Percentiles rank a stretch among this genome's conserved stretches.
These are phyloP conservation scores for Varanus salvator DNA, from an alignment of 2,113 vertebrate species.

Conservation along the genomic window DNA sequence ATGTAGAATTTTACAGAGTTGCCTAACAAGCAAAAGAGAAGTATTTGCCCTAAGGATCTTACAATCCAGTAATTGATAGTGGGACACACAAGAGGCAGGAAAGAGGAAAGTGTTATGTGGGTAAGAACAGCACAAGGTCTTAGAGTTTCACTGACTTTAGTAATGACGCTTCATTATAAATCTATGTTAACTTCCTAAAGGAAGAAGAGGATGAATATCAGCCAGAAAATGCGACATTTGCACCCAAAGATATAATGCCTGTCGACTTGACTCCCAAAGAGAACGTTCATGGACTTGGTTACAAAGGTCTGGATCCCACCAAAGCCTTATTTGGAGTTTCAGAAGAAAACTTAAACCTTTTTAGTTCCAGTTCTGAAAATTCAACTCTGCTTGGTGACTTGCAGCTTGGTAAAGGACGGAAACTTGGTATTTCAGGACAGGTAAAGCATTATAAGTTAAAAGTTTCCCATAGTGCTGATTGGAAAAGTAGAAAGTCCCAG, in stretches of 20 bases:
- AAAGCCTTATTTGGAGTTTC: slow-evolving; percentile 81
- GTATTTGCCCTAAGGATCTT: background rate
- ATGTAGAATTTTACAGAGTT: background rate
- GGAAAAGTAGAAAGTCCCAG: background rate
- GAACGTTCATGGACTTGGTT: slow-evolving; percentile 91
- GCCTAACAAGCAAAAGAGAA: too few species aligned
- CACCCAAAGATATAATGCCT: slow-evolving; percentile 91
- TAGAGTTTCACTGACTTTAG: background rate
- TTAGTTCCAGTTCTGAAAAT: slow-evolving; percentile 76
- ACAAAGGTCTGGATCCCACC: slow-evolving; percentile 88
- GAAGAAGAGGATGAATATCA: slow-evolving; percentile 88
- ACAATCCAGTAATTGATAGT: background rate
- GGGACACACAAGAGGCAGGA: background rate
- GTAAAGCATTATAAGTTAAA: slow-evolving; percentile 63
- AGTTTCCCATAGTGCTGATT: background rate
- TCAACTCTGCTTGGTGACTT: slow-evolving; percentile 80
- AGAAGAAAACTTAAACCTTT: slow-evolving; percentile 80
- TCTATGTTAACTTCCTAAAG: slow-evolving; percentile 38
- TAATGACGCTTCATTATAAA: slow-evolving; percentile 3
- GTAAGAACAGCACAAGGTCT: background rate
- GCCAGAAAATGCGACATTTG: slow-evolving; percentile 92
- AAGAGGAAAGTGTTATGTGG: background rate
- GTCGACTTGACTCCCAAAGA: slow-evolving; percentile 87
- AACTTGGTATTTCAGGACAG: slow-evolving; percentile 92
- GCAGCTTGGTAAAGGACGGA: slow-evolving; percentile 71